These are phyloP conservation scores for Acleris laterana DNA, from an alignment of 2,888 invertebrate species.

Conservation along the genomic window DNA sequence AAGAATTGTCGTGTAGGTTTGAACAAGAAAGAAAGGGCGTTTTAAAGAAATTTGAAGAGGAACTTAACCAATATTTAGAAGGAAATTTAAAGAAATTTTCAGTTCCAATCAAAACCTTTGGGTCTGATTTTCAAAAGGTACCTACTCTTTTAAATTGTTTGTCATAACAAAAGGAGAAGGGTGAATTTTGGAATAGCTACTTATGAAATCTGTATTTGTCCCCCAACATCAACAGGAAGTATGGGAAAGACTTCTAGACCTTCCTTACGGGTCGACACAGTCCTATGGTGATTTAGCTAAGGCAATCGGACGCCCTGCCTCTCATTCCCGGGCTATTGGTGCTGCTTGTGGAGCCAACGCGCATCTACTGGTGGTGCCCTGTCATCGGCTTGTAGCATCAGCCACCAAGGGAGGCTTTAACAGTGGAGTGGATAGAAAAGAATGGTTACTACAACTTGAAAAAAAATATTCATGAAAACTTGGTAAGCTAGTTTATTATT, in stretches of 20 bases:
- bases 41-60: slow-evolving; percentile 52
- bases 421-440: slow-evolving; percentile 79
- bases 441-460: slow-evolving; percentile 79
- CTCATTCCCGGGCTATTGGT: slow-evolving; percentile 71
- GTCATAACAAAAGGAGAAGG: too few species aligned
- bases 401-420: slow-evolving; percentile 78
- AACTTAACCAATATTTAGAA: slow-evolving; percentile 60
- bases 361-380: slow-evolving; percentile 69
- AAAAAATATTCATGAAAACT: slow-evolving; percentile 48
- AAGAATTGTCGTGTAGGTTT: slow-evolving; percentile 55
- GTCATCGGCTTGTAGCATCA: slow-evolving; percentile 69
- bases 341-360: slow-evolving; percentile 73
- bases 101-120: slow-evolving; percentile 65
- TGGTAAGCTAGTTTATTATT: slow-evolving; percentile 12
- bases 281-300: slow-evolving; percentile 71
- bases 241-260: slow-evolving; percentile 65
- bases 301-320: slow-evolving; percentile 59
- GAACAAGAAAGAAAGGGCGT: slow-evolving; percentile 56
- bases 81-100: slow-evolving; percentile 66
- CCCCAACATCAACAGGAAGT: slow-evolving; percentile 55
- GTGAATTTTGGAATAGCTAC: too few species aligned
- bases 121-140: slow-evolving; percentile 77
- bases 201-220: too few species aligned
- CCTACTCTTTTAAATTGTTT: background rate
- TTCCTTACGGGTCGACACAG: slow-evolving; percentile 69